Conservation (phyloP, 2,113 vertebrate species). For the Oryzias melastigma region DNA sequence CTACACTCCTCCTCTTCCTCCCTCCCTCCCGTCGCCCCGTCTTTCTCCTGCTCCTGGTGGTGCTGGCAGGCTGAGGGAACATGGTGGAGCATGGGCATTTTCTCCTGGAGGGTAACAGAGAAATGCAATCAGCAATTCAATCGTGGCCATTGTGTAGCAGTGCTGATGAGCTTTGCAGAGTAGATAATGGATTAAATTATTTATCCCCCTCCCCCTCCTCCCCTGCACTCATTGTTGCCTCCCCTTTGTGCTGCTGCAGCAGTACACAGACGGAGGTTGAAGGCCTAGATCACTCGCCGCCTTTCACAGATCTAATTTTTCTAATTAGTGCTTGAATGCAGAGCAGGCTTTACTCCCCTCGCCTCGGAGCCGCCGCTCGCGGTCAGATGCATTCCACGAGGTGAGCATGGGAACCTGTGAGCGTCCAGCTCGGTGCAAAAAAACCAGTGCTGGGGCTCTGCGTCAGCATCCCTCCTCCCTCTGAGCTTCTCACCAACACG, state of each 20-base stretch:
- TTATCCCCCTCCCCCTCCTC: slow-evolving; percentile 83
- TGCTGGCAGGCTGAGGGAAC: slow-evolving; percentile 55
- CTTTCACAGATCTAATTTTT: slow-evolving; percentile 98
- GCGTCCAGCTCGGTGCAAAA: slow-evolving; percentile 74
- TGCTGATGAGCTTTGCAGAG: slow-evolving; percentile 90
- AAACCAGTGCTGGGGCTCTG: slow-evolving; percentile 62
- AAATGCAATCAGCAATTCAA: slow-evolving; percentile 82
- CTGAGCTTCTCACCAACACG: slow-evolving; percentile 29
- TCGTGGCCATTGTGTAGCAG: slow-evolving; percentile 76
- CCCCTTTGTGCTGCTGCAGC: slow-evolving; percentile 70
- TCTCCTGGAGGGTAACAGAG: slow-evolving; percentile 83
- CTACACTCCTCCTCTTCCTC: slow-evolving; percentile 40
- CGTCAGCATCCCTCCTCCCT: slow-evolving; percentile 59
- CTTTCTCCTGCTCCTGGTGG: slow-evolving; percentile 40
- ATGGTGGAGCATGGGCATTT: slow-evolving; percentile 78
- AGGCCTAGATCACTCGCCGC: slow-evolving; percentile 86
- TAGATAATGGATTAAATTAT: slow-evolving; percentile 99
- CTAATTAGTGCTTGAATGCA: slow-evolving; percentile 92
- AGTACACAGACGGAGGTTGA: slow-evolving; percentile 84
- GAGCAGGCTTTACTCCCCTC: slow-evolving; percentile 74
- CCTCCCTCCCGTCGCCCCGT: slow-evolving; percentile 4
- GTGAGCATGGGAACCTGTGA: slow-evolving; percentile 81
- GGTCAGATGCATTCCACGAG: slow-evolving; percentile 77
- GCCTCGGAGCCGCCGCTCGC: slow-evolving; percentile 63
- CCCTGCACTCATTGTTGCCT: slow-evolving; percentile 70